Conservation (phyloP, 2,797 vertebrate genomes). For the Chiroxiphia lanceolata region DNA sequence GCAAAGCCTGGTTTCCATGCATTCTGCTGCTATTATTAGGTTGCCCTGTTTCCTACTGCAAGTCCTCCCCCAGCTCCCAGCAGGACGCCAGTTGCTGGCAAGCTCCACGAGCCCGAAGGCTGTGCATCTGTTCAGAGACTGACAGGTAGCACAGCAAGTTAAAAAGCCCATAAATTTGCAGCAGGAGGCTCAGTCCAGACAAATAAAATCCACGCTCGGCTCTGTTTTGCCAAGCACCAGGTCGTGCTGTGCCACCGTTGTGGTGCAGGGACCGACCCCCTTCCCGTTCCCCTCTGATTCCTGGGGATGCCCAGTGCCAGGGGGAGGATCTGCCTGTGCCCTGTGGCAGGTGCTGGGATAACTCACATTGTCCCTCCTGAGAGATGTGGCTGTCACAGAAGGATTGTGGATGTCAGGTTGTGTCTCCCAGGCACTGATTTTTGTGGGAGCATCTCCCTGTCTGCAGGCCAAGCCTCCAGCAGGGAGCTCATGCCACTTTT, state of each 20-base stretch:
- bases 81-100: constrained; percentile 22
- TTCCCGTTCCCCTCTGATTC: rapidly evolving
- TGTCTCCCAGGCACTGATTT: background rate
- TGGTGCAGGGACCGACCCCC: background rate
- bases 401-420: rapidly evolving
- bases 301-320: background rate
- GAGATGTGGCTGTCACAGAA: background rate
- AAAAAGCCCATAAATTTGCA: constrained; percentile 35
- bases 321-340: background rate
- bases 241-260: background rate
- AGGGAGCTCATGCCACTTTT: rapidly evolving
- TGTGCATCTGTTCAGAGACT: constrained; percentile 62
- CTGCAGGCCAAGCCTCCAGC: background rate
- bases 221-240: background rate
- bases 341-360: background rate
- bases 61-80: background rate
- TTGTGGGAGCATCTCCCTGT: background rate
- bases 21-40: constrained; percentile 37
- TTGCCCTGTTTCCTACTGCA: background rate
- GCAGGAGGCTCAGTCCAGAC: constrained; percentile 10
- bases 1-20: rapidly evolving
- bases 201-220: background rate
- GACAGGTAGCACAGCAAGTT: constrained; percentile 59
- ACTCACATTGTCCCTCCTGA: background rate
- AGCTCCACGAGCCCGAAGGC: constrained; percentile 33